These are phyloP conservation scores for Galerucella nymphaeae DNA, from an alignment of 2,888 invertebrate species.

Conservation along the genomic window DNA sequence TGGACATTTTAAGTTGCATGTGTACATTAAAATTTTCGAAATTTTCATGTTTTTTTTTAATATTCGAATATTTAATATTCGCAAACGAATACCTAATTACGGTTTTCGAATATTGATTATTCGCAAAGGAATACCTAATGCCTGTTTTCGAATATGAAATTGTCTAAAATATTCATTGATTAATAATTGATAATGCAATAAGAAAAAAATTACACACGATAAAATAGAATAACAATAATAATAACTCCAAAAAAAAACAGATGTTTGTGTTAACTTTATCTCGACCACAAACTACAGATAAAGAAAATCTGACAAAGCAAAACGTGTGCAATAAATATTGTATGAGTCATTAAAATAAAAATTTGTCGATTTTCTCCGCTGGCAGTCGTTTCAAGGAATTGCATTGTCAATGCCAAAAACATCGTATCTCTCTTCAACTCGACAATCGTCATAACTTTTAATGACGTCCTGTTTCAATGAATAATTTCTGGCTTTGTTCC, in stretches of 20 bases:
- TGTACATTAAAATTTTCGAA: too few relatives aligned
- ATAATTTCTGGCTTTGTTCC: neutral
- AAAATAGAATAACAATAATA: too few relatives aligned
- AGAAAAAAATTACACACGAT: too few relatives aligned
- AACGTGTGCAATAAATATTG: neutral
- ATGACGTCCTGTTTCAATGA: neutral
- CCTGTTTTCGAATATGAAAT: too few relatives aligned
- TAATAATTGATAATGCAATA: too few relatives aligned
- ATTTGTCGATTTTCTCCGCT: neutral
- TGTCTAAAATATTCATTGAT: too few relatives aligned
- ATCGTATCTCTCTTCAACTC: neutral
- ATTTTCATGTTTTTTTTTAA: too few relatives aligned
- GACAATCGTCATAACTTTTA: neutral
- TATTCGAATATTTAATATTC: too few relatives aligned
- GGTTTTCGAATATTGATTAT: too few relatives aligned
- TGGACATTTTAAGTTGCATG: too few relatives aligned
- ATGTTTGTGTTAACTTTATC: neutral
- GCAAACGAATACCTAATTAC: too few relatives aligned
- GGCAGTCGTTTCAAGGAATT: neutral
- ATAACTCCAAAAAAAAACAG: neutral
- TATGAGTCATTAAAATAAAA: neutral
- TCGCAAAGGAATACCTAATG: too few relatives aligned
- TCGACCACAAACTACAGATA: neutral
- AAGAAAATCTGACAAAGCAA: neutral
- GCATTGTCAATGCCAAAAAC: constrained; percentile 16